A percentile compares a stretch with the other conserved stretches of the same genome.
Conservation (phyloP, 1,140 invertebrate species). For the Papilio polyxenes region DNA sequence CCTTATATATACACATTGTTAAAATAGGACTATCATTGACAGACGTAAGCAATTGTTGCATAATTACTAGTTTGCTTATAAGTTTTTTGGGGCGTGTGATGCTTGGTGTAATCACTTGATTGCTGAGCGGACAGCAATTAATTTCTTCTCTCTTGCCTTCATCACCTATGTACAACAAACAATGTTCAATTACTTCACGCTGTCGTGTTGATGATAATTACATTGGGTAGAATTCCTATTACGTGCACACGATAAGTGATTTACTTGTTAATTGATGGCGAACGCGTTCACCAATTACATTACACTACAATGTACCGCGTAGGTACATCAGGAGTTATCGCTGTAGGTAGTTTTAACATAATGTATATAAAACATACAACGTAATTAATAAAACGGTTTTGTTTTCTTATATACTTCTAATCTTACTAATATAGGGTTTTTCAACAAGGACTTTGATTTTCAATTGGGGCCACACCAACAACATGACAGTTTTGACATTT, state of each 20-base stretch:
- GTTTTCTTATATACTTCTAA: too few species aligned
- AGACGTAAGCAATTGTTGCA: not conserved
- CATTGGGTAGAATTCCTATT: not conserved
- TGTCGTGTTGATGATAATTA: conserved; percentile 1
- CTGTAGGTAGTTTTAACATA: not conserved
- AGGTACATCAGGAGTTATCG: not conserved
- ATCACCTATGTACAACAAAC: not conserved
- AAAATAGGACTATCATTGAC: not conserved
- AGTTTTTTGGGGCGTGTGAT: not conserved
- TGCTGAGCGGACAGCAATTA: not conserved
- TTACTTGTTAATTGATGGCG: not conserved
- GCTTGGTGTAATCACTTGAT: not conserved
- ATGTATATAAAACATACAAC: too few species aligned
- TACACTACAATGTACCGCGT: not conserved
- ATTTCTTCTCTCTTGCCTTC: too few species aligned
- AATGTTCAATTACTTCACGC: conserved; percentile 2
- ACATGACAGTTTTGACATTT: too few species aligned
- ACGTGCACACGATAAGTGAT: conserved; percentile 5
- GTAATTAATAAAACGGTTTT: too few species aligned
- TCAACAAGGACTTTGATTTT: too few species aligned
- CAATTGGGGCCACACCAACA: too few species aligned
- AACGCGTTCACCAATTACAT: not conserved
- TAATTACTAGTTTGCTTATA: too few species aligned
- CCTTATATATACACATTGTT: not conserved
- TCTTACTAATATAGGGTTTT: too few species aligned